Conservation (phyloP, 2,113 vertebrate species). For the Bambusicola thoracicus region DNA sequence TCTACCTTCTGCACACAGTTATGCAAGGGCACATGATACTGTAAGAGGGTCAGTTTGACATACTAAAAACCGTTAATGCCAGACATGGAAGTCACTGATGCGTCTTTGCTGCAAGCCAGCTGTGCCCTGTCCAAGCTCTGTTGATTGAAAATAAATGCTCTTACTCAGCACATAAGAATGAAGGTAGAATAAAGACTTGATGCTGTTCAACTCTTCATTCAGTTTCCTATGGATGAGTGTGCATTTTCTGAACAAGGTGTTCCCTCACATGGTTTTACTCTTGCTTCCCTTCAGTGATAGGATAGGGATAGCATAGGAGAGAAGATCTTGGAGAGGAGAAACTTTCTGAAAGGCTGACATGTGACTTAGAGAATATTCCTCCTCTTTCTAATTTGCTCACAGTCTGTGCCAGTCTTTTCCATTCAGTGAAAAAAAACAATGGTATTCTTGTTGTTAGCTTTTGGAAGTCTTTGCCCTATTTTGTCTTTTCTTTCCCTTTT, state of each 20-base stretch:
- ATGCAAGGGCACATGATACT: neutral
- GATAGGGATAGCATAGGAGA: neutral
- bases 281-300: neutral
- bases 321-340: neutral
- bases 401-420: neutral
- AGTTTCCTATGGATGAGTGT: neutral
- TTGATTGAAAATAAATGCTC: neutral
- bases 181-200: neutral
- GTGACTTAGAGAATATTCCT: neutral
- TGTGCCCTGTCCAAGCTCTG: neutral
- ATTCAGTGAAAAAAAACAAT: neutral
- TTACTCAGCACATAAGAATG: neutral
- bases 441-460: neutral
- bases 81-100: neutral
- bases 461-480: neutral
- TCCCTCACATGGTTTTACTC: neutral
- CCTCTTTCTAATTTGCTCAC: neutral
- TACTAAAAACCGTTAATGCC: neutral
- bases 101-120: neutral
- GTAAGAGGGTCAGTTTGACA: slow-evolving; percentile 32
- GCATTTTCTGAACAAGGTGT: neutral
- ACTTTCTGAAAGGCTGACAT: neutral
- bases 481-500: neutral
- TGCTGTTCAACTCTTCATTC: neutral
- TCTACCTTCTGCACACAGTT: neutral